phyloP scores from a whole-genome alignment of 2,797 vertebrate species.

The Argyrosomus regius region DNA sequence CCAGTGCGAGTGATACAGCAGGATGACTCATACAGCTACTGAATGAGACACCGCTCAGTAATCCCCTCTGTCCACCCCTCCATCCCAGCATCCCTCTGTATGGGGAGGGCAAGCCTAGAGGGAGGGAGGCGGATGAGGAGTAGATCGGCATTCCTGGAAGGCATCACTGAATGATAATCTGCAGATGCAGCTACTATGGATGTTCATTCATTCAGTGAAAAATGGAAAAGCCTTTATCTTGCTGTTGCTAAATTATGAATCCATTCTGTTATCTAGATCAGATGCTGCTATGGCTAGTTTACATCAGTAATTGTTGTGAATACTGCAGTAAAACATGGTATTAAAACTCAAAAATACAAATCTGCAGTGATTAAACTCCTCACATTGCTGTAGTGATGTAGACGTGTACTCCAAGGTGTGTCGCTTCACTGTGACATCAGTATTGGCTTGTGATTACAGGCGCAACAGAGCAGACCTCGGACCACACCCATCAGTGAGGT shows the following conservation, averaged over 20 bases:
- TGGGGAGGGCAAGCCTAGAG: slow-evolving; percentile 64
- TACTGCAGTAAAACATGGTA: neutral
- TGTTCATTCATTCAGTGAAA: slow-evolving; percentile 42
- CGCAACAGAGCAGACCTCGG: neutral
- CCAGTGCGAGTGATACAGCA: slow-evolving; percentile 77
- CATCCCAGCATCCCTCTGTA: slow-evolving; percentile 61
- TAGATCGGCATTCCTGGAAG: slow-evolving; percentile 65
- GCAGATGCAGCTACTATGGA: slow-evolving; percentile 33
- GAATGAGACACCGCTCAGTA: slow-evolving; percentile 81
- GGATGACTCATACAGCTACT: slow-evolving; percentile 84
- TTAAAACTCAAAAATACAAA: no score
- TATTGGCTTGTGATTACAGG: neutral
- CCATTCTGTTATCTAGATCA: neutral
- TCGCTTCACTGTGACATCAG: neutral
- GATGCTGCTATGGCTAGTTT: neutral
- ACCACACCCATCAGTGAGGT: neutral
- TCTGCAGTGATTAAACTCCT: neutral
- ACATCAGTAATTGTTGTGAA: neutral
- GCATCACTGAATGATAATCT: slow-evolving; percentile 60
- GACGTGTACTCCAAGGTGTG: neutral
- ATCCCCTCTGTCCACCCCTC: slow-evolving; percentile 75
- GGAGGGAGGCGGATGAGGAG: slow-evolving; percentile 38
- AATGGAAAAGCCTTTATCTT: neutral
- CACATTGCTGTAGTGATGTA: neutral
- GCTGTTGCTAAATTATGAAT: neutral